phyloP scores from a whole-genome alignment of 2,113 vertebrate species.

The Dipodomys spectabilis region DNA sequence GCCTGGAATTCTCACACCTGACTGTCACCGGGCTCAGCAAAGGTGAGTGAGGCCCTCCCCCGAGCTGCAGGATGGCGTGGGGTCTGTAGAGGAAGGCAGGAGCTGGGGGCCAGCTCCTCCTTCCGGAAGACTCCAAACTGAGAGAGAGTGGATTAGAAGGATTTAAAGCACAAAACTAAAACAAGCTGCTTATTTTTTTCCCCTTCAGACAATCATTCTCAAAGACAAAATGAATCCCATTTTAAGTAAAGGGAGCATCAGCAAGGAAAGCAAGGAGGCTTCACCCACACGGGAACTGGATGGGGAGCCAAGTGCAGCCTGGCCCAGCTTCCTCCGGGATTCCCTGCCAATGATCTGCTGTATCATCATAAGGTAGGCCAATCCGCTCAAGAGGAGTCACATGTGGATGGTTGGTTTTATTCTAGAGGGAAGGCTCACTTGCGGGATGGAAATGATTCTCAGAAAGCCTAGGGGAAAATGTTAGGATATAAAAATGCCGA shows the following conservation, averaged over 20 bases:
- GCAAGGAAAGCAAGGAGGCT: slow-evolving; percentile 26
- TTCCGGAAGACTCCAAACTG: slow-evolving; percentile 73
- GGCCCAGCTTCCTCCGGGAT: background rate
- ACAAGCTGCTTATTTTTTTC: slow-evolving; percentile 14
- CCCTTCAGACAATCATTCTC: slow-evolving; percentile 66
- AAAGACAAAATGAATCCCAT: slow-evolving; percentile 64
- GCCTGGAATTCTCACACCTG: background rate
- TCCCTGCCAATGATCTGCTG: background rate
- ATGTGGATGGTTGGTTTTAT: no score
- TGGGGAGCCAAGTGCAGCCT: background rate
- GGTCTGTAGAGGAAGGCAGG: slow-evolving; percentile 68
- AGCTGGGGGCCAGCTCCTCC: slow-evolving; percentile 77
- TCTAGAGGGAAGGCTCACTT: slow-evolving; percentile 1
- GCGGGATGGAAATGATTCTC: background rate
- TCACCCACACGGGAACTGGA: background rate
- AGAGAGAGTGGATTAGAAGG: slow-evolving; percentile 78
- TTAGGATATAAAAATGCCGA: background rate
- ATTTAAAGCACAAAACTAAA: slow-evolving; percentile 75
- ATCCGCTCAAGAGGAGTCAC: background rate
- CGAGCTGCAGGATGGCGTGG: slow-evolving; percentile 66
- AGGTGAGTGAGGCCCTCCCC: background rate
- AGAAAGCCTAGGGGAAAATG: background rate
- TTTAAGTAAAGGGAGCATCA: slow-evolving; percentile 43
- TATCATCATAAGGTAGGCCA: background rate
- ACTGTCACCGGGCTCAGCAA: background rate